Evolutionary conservation across 2,888 invertebrate species (phyloP), one percentile per base, ranked within the genome.

Genomic region (Caradrina kadenii): DNA sequence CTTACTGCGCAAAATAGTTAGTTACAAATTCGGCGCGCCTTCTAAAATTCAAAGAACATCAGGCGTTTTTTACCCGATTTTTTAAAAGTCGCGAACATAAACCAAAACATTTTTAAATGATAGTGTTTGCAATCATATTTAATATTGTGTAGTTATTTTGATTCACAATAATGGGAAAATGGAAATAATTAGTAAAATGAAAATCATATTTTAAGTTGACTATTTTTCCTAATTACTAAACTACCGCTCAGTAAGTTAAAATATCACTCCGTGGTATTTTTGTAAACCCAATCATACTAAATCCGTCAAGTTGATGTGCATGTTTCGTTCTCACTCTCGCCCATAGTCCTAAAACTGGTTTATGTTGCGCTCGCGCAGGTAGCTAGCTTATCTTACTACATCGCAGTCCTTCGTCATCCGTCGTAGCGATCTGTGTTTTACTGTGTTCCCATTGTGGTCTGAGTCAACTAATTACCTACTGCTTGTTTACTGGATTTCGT

Each of bases 261-360:
- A 66, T 31, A 55, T 55, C 3, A 55, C 35, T 55, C 55, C 55
- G 55, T 55, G 55, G 55, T 55, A 55, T 55, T 55, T 55, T 55
- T 55, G 55, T 55, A 55, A 55, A 55, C 55, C 55, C 55, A 55
- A 55, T 55, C 55, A 55, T 19, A 55, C 55, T 55, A 55, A 55
- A 55, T 55, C 55, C 55, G 55, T 55, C 55, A 55, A 55, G 35
- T 55, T 55, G 55, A 55, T 55, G 55, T 55, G 56, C 39, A 56
- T 56, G 56, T 56, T 39, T 56, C 53, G 53, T 26, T 53, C 26
- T 53, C 53, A 26, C 53, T 53, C 26, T 53, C 26, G 53, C 53
- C 53, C 15, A n/a, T n/a, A n/a, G n/a, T 53, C 52, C 52, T 52
- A 52, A 53, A 53, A 53, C 53, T 53, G 26, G 53, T 53, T 53